Evolutionary conservation across 2,797 vertebrate genomes (phyloP).

Genomic region (Xenops minutus): DNA sequence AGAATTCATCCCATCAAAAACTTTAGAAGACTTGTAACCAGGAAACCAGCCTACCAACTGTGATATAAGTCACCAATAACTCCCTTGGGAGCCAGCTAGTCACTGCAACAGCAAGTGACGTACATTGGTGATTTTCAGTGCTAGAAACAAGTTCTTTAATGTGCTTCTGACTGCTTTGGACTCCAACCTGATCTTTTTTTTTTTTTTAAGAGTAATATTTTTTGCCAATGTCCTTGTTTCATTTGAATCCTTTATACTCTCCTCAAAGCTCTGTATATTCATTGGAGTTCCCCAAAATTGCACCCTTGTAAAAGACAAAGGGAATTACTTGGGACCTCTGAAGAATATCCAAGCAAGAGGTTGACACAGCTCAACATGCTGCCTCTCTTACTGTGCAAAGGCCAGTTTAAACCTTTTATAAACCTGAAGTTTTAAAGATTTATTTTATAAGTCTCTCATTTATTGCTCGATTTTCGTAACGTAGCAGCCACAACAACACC

Average conservation of each 20-base stretch:
- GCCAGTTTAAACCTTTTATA: background rate
- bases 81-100: background rate
- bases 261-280: background rate
- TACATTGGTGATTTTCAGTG: background rate
- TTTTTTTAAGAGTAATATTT: background rate
- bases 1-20: background rate
- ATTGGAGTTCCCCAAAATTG: background rate
- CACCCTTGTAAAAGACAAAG: background rate
- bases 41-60: background rate
- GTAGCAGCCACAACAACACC: background rate
- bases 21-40: background rate
- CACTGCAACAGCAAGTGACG: background rate
- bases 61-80: background rate
- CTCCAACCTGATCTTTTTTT: background rate
- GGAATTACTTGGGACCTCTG: background rate
- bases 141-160: background rate
- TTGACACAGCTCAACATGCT: fast-evolving
- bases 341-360: background rate
- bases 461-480: background rate
- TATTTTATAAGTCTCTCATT: background rate
- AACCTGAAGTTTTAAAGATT: background rate
- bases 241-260: background rate
- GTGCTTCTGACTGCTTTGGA: background rate
- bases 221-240: background rate
- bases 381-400: background rate